Evolutionary conservation across 2,113 vertebrate species (phyloP), one percentile per base, ranked within the genome.

Genomic region (Rhinolophus ferrumequinum): DNA sequence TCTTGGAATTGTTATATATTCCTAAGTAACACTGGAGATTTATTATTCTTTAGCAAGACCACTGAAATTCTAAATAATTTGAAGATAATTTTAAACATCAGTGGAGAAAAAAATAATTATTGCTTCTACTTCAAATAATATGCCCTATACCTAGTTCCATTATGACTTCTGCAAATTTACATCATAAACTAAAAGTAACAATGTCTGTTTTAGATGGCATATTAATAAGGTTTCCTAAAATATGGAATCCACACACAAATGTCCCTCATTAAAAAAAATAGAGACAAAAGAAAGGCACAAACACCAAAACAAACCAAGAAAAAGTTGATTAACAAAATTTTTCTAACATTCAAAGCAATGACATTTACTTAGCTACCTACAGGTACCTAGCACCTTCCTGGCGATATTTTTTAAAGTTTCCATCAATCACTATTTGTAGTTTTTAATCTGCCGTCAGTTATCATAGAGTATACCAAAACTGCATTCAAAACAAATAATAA

Each of bases 121-220:
- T 94, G 33, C 16, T 44, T 90, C 82, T 77, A 93, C 56, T 88
- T 96, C 62, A 88, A 94, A 72, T 67, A 73, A 89, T 77, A 81
- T 35, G 50, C 50, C 70, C 67, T 70, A 66, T 69, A 94, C 18
- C 85, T 94, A 60, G 52, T 90, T 94, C 52, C 58, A 83, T 62
- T 83, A 41, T 16, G 19, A 96, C 58, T 91, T 93, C 72, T 73
- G 41, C 38, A 94, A 95, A 95, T 28, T 84, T 60, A 97, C 28
- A 97, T 70, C 4, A 92, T 41, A 85, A 87, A 7, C 62, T 93
- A 93, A 93, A 97, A 67, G 35, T 70, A 77, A 69, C n/a, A 96
- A 50, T 56, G 33, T 33, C 54, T 94, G 35, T 58, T 92, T 95
- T 58, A 70, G 64, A 79, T 54, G 44, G 21, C 62, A 67, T 58